Conservation (phyloP, 2,797 vertebrate species). For the Paramormyrops hopkinsi region DNA sequence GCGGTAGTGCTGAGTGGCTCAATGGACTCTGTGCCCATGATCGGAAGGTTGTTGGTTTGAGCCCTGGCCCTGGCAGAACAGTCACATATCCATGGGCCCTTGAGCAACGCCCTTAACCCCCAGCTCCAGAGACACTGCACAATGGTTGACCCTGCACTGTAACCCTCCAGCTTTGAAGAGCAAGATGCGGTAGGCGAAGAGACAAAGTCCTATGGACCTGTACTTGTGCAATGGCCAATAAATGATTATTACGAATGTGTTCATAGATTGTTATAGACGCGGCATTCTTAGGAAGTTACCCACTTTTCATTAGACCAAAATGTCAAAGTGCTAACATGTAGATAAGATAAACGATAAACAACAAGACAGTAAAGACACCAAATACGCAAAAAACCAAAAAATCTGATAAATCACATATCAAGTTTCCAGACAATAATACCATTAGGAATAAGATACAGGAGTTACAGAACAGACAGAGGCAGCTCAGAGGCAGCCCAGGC, state of each 20-base stretch:
- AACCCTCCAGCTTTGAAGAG: neutral
- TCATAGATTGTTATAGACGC: neutral
- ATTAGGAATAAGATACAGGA: neutral
- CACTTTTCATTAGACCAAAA: neutral
- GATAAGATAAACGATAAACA: neutral
- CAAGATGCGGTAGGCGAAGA: neutral
- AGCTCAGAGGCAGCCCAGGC: neutral
- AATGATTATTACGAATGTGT: neutral
- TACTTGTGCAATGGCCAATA: neutral
- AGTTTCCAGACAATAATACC: neutral
- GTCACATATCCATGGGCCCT: neutral
- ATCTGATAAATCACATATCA: neutral
- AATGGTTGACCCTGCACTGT: neutral
- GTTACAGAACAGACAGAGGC: neutral
- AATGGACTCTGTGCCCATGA: neutral
- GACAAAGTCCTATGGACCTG: neutral
- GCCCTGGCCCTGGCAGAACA: neutral
- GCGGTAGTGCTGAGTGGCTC: constrained; percentile 40
- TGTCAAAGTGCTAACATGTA: neutral
- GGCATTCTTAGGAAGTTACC: neutral
- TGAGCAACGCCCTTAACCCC: neutral
- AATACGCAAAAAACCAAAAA: neutral
- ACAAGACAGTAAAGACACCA: neutral
- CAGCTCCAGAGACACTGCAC: neutral
- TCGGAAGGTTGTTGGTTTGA: neutral